Evolutionary conservation across 2,797 vertebrate species (phyloP).

Genomic region (Thalassophryne amazonica): DNA sequence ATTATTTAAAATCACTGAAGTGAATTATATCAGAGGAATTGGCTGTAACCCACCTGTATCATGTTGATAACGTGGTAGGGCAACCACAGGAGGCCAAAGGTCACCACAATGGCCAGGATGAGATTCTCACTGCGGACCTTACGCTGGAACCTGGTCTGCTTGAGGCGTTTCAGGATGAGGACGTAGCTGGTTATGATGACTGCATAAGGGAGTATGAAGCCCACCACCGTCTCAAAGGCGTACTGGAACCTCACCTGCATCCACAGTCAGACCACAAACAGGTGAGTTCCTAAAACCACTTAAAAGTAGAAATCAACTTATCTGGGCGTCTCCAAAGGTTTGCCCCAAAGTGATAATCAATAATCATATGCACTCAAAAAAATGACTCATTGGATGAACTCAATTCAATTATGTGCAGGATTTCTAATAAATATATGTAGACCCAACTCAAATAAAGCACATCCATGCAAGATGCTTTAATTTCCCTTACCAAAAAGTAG

Average conservation of each 20-base stretch:
- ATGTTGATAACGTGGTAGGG: constrained; percentile 86
- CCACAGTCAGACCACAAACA: not conserved
- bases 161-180: constrained; percentile 80
- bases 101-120: constrained; percentile 84
- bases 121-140: constrained; percentile 81
- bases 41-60: constrained; percentile 69
- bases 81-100: constrained; percentile 86
- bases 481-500: too few species aligned
- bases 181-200: constrained; percentile 82
- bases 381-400: too few species aligned
- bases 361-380: too few species aligned
- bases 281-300: too few species aligned
- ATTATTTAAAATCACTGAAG: not conserved
- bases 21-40: not conserved
- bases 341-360: too few species aligned
- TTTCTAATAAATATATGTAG: too few species aligned
- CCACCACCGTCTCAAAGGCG: constrained; percentile 79
- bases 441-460: too few species aligned
- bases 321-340: too few species aligned
- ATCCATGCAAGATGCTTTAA: too few species aligned
- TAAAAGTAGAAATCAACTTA: too few species aligned
- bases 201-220: constrained; percentile 84
- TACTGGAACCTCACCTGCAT: constrained; percentile 81
- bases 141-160: constrained; percentile 70
- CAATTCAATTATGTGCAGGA: too few species aligned